These are phyloP conservation scores for Metalampra italica DNA, from an alignment of 2,888 invertebrate genomes.

Conservation along the genomic window DNA sequence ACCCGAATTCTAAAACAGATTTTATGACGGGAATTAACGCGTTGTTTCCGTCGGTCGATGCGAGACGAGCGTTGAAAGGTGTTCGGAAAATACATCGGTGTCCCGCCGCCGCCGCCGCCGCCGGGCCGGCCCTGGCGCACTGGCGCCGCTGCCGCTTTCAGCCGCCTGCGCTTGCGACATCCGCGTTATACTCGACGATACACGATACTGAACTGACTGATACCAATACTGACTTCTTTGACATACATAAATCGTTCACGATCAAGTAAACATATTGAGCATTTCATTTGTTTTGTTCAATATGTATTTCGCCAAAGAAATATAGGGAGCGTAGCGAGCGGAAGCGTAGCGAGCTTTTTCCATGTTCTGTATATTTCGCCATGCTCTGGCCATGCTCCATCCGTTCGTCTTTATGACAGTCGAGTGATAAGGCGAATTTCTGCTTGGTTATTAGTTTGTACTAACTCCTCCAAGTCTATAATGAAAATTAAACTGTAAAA, in stretches of 20 bases:
- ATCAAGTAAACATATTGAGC: slow-evolving; percentile 14
- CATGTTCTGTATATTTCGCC: too few species aligned
- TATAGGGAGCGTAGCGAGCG: too few species aligned
- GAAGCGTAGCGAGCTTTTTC: too few species aligned
- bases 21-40: slow-evolving; percentile 79
- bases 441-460: too few species aligned
- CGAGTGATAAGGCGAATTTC: slow-evolving; percentile 6
- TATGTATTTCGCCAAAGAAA: too few species aligned
- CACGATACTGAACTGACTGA: too few species aligned
- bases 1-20: slow-evolving; percentile 78
- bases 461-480: too few species aligned
- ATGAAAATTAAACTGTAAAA: too few species aligned
- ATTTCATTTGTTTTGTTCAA: slow-evolving; percentile 3
- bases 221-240: slow-evolving; percentile 12
- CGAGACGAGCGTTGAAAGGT: slow-evolving; percentile 76
- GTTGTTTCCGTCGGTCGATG: slow-evolving; percentile 78
- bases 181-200: slow-evolving; percentile 22
- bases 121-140: slow-evolving; percentile 34
- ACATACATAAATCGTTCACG: slow-evolving; percentile 14
- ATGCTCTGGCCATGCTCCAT: not conserved
- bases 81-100: slow-evolving; percentile 61
- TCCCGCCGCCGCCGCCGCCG: slow-evolving; percentile 25
- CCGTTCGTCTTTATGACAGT: not conserved
- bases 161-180: slow-evolving; percentile 43
- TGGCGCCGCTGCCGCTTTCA: slow-evolving; percentile 39